Evolutionary conservation across 2,888 invertebrate species (phyloP).

Genomic region (Lapara coniferarum): DNA sequence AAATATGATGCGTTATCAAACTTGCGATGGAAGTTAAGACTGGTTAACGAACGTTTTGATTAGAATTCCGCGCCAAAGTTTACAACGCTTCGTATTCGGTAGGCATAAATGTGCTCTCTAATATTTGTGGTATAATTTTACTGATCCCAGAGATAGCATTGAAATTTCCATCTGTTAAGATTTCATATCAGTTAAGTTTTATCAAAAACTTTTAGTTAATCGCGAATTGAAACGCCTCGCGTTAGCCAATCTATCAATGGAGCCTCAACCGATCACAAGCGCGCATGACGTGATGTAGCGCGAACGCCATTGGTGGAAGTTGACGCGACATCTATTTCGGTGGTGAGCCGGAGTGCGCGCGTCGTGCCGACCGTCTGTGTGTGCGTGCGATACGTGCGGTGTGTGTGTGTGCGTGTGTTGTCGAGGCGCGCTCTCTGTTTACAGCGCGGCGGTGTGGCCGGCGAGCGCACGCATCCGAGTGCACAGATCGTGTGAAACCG

Average conservation of each 20-base stretch:
- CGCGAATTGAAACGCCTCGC: constrained; percentile 76
- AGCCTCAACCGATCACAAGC: constrained; percentile 65
- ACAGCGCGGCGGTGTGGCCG: constrained; percentile 82
- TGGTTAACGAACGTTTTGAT: constrained; percentile 42
- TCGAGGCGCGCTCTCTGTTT: constrained; percentile 78
- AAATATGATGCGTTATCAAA: constrained; percentile 14
- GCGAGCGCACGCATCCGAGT: constrained; percentile 86
- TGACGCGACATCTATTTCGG: constrained; percentile 79
- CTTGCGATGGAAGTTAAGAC: constrained; percentile 17
- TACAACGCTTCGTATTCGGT: constrained; percentile 40
- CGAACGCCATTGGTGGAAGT: constrained; percentile 61
- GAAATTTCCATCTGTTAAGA: constrained; percentile 62
- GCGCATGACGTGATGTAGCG: constrained; percentile 63
- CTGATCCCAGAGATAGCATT: constrained; percentile 50
- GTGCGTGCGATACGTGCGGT: constrained; percentile 54
- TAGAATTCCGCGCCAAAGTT: constrained; percentile 55
- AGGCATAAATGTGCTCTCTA: background rate
- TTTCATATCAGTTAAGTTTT: constrained; percentile 75
- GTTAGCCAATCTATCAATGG: constrained; percentile 75
- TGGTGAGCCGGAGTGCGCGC: constrained; percentile 68
- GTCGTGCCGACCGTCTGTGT: constrained; percentile 52
- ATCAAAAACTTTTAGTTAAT: constrained; percentile 80
- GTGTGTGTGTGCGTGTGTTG: constrained; percentile 74
- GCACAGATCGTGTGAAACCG: constrained; percentile 64
- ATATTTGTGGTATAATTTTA: constrained; percentile 30